Conservation (phyloP, 1,140 invertebrate species). For the Nasonia vitripennis region DNA sequence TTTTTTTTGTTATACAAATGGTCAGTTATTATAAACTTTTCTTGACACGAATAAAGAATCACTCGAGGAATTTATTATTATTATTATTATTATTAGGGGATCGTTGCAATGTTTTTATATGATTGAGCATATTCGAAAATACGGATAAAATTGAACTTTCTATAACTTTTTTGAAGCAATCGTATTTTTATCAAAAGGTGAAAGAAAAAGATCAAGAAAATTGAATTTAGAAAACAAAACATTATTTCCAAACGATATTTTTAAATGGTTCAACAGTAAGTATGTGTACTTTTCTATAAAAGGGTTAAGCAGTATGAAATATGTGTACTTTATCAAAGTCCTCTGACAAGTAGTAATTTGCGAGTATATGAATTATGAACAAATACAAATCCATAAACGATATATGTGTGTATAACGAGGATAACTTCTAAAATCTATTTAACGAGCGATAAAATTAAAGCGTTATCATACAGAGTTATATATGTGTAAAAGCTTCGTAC, state of each 20-base stretch:
- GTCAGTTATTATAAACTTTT: background rate
- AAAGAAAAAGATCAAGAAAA: too few species aligned
- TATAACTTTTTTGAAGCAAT: background rate
- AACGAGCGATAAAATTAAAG: background rate
- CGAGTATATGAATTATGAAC: background rate
- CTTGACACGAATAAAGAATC: background rate
- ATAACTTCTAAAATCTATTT: background rate
- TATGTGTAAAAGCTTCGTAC: slow-evolving; percentile 2
- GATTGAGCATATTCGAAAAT: background rate
- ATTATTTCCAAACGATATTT: background rate
- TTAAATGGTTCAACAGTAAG: background rate
- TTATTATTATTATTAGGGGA: background rate
- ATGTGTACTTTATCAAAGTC: background rate
- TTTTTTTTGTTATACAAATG: too few species aligned
- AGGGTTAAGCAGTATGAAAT: background rate
- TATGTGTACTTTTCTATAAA: background rate
- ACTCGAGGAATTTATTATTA: background rate
- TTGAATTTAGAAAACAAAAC: too few species aligned
- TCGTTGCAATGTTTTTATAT: background rate
- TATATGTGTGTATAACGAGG: background rate
- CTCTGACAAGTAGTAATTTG: background rate
- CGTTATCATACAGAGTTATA: background rate
- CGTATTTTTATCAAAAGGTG: too few species aligned
- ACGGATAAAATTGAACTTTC: background rate
- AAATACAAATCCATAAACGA: background rate